Evolutionary conservation across 2,113 vertebrate genomes (phyloP).

Genomic region (Gnathonemus longibarbis): DNA sequence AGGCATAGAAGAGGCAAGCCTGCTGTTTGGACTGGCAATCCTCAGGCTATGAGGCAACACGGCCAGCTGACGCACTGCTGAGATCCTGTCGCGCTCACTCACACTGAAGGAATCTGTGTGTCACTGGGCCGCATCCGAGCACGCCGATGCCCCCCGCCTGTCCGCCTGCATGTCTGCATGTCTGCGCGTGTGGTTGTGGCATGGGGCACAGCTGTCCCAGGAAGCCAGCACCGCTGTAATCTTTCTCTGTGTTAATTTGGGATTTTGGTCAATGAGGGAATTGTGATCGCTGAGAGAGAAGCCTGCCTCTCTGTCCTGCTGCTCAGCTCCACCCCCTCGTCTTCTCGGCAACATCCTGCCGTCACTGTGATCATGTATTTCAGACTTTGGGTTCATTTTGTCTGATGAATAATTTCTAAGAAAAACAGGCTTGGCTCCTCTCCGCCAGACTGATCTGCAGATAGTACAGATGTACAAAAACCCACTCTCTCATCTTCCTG

Average conservation of each 20-base stretch:
- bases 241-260: neutral
- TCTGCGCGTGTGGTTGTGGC: neutral
- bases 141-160: neutral
- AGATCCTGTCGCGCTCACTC: neutral
- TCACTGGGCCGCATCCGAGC: neutral
- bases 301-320: neutral
- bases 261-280: neutral
- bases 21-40: neutral
- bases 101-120: neutral
- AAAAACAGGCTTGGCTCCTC: neutral
- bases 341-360: neutral
- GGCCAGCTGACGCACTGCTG: too few species aligned
- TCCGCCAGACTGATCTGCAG: neutral
- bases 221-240: neutral
- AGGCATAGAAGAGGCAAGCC: neutral
- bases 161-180: neutral
- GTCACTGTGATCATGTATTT: neutral
- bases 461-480: neutral
- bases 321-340: neutral
- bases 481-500: neutral
- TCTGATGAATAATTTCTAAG: neutral
- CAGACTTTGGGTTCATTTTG: neutral
- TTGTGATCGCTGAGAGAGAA: neutral
- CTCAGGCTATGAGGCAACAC: neutral
- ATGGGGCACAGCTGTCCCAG: too few species aligned